Percentiles rank a stretch among this genome's conserved stretches.
Evolutionary conservation across 1,140 invertebrate species (phyloP).

Genomic region (Paraescarpia echinospica): DNA sequence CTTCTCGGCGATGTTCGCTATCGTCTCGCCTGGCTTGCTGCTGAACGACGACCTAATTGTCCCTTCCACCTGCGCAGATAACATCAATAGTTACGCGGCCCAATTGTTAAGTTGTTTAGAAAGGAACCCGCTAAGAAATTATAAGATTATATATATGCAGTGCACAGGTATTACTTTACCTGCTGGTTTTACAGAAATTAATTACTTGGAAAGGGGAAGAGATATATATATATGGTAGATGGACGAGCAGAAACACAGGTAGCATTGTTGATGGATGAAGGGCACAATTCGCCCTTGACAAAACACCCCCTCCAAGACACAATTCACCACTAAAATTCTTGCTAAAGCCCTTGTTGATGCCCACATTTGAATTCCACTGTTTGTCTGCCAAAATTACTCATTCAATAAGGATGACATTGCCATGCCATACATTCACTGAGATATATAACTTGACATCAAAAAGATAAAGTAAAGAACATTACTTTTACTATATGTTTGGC

Average conservation of each 20-base stretch:
- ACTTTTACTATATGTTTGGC: not conserved
- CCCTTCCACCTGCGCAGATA: slow-evolving; percentile 11
- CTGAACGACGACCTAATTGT: slow-evolving; percentile 18
- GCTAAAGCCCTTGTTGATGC: not conserved
- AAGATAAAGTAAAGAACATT: not conserved
- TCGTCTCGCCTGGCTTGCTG: slow-evolving; percentile 45
- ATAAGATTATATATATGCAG: not conserved
- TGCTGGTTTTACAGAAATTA: not conserved
- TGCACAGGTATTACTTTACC: not conserved
- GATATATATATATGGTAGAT: not conserved
- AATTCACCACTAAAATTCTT: not conserved
- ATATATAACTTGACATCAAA: not conserved
- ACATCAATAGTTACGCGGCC: not conserved
- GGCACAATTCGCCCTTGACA: not conserved
- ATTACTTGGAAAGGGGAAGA: not conserved
- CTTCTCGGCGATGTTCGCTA: slow-evolving; percentile 46
- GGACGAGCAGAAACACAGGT: no score
- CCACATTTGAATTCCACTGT: not conserved
- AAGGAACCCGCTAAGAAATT: no score
- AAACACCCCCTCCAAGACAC: no score
- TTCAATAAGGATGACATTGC: not conserved
- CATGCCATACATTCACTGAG: not conserved
- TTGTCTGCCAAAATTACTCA: not conserved
- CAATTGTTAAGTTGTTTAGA: not conserved
- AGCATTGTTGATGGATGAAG: not conserved